Percentiles rank a stretch among this genome's conserved stretches.
Evolutionary conservation across 2,888 invertebrate species (phyloP).

Genomic region (Callyntrura sp.): DNA sequence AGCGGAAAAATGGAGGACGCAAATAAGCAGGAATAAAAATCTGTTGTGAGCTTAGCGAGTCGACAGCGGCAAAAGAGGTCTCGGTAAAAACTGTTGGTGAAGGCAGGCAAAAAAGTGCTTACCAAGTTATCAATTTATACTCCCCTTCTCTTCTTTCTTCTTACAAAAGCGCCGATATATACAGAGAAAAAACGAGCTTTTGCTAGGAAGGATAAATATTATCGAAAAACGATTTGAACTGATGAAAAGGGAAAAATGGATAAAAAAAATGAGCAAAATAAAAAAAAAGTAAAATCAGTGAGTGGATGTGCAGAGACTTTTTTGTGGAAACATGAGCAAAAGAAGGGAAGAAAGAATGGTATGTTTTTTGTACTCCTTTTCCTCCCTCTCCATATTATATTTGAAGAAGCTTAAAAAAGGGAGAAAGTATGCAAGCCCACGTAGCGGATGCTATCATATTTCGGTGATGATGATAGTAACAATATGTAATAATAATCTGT

Average conservation of each 20-base stretch:
- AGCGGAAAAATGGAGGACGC: background rate
- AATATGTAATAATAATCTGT: background rate
- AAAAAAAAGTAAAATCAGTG: conserved; percentile 66
- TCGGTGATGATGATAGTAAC: conserved; percentile 10
- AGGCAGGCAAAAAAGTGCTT: conserved; percentile 9
- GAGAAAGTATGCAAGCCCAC: background rate
- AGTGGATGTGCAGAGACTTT: conserved; percentile 39
- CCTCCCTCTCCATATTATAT: conserved; percentile 3
- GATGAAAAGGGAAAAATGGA: conserved; percentile 51
- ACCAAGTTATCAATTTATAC: conserved; percentile 41
- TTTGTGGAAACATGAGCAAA: conserved; percentile 26
- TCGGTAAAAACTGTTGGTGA: background rate
- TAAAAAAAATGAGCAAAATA: conserved; percentile 42
- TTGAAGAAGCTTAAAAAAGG: conserved; percentile 28
- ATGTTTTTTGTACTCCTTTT: conserved; percentile 27
- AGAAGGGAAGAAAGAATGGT: conserved; percentile 31
- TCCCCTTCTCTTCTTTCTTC: background rate
- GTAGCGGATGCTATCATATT: background rate
- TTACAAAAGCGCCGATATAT: conserved; percentile 1
- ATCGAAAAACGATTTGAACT: conserved; percentile 57
- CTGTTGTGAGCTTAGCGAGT: background rate
- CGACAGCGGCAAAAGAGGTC: background rate
- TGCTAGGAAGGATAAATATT: conserved; percentile 38
- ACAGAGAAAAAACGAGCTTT: background rate
- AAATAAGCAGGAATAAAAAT: conserved; percentile 1